phyloP scores from a whole-genome alignment of 53 echinoderm and acorn worm species.

The Temnopleurus reevesii region DNA sequence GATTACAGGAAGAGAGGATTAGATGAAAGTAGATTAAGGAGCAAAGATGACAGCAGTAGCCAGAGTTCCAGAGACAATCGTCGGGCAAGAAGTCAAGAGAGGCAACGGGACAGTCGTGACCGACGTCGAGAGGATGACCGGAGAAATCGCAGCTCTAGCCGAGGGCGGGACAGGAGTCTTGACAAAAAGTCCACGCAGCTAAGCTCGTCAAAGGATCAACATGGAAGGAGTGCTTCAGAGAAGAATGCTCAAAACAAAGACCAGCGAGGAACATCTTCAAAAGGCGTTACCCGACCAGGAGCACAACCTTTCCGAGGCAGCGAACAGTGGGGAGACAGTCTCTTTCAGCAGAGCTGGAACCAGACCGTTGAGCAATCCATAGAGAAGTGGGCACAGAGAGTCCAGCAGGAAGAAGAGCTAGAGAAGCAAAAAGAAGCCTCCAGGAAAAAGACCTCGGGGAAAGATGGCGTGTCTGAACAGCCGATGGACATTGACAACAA shows the following conservation, averaged over 20 bases:
- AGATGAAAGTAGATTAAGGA: too few relatives aligned
- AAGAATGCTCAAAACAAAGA: background rate
- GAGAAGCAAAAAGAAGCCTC: background rate
- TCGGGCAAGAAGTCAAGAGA: background rate
- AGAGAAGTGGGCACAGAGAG: background rate
- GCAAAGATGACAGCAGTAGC: too few relatives aligned
- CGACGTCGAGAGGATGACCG: background rate
- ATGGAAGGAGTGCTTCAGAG: background rate
- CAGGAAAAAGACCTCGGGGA: background rate
- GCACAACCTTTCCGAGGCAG: background rate
- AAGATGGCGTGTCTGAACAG: background rate
- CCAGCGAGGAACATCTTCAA: too few relatives aligned
- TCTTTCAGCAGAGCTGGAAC: background rate
- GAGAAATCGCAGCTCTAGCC: background rate
- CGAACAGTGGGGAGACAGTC: background rate
- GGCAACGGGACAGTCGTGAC: background rate
- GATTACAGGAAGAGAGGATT: background rate
- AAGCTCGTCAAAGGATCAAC: background rate
- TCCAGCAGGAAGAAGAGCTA: background rate
- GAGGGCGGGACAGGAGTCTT: background rate
- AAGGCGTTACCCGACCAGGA: background rate
- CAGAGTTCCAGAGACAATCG: background rate
- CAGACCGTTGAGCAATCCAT: background rate
- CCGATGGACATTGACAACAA: constrained; percentile 5
- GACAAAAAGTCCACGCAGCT: background rate